Evolutionary conservation across 1,140 invertebrate genomes (phyloP), one percentile per base, ranked within the genome.

Genomic region (Thaumetopoea pityocampa): DNA sequence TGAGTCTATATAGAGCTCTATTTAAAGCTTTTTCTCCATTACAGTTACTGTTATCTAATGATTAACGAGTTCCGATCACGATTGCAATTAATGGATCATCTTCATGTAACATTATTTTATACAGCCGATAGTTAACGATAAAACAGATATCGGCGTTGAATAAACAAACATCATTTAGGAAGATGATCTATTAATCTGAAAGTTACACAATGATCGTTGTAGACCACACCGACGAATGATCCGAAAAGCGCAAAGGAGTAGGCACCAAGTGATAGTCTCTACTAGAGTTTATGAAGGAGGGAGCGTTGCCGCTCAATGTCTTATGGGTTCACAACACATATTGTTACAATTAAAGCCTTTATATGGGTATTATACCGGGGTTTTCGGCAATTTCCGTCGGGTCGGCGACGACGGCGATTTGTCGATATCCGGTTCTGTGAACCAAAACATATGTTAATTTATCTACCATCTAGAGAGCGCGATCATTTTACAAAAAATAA

Each of bases 381-480:
- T 95, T 90, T 95, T 95, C 84, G 94, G 94, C 84, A 96, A 89
- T 92, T 95, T 96, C 89, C 94, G 90, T 88, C 94, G 90, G 56
- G 93, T 95, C 63, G 94, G 93, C 67, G 93, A 94, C 49, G 92
- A 91, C 57, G 92, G 93, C 53, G 92, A 90, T 89, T 94, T 94
- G 70, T 94, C 92, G 70, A 88, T 88, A 70, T 93, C 91, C 29
- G 89, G 86, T 84, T 92, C 90, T 92, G 90, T 54, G 88, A 91
- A 87, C 44, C 73, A 67, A 85, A 69, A 79, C 28, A 41, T 9
- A 29, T 11, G 18, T 27, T 32, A 16, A 28, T 38, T 12, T 38
- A 38, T n/a, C 16, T 38, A 24, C 29, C 10, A 6, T 20, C 33
- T 11, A 24, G 33, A n/a, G n/a, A n/a, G n/a, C n/a, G n/a, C n/a